Percentiles rank a stretch among this genome's conserved stretches.
phyloP scores from a whole-genome alignment of 2,888 invertebrate species.

The Oscheius sp. region DNA sequence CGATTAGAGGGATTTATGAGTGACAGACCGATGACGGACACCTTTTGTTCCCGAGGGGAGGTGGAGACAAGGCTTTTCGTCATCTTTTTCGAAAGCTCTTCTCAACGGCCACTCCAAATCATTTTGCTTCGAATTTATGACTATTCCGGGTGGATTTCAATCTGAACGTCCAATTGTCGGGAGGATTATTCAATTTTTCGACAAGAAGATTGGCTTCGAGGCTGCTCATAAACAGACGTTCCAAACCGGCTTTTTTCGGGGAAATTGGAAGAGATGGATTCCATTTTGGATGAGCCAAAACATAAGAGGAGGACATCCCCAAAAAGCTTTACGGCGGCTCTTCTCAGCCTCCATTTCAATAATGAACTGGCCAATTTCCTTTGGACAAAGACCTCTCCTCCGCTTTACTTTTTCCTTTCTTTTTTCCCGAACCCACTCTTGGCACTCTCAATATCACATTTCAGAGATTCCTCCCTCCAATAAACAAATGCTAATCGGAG shows the following conservation, averaged over 20 bases:
- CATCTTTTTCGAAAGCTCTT: too few relatives aligned
- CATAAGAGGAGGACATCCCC: too few relatives aligned
- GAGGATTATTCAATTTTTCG: not conserved
- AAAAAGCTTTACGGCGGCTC: too few relatives aligned
- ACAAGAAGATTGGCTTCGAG: not conserved
- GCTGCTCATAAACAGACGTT: not conserved
- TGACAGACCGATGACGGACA: constrained; percentile 8
- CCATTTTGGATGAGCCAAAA: not conserved
- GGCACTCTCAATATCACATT: not conserved
- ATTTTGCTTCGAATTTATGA: not conserved
- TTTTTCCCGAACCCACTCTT: too few relatives aligned
- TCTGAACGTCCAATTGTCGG: not conserved
- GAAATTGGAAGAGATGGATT: not conserved
- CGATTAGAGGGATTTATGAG: too few relatives aligned
- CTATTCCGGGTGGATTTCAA: not conserved
- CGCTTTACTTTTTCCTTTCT: too few relatives aligned
- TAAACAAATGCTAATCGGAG: constrained; percentile 21
- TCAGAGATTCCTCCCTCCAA: not conserved
- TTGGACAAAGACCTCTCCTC: too few relatives aligned
- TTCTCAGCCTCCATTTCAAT: not conserved
- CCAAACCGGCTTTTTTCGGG: too few relatives aligned
- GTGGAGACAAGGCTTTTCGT: too few relatives aligned
- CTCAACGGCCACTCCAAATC: too few relatives aligned
- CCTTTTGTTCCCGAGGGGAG: constrained; percentile 3
- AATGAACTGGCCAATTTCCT: too few relatives aligned